Percentiles rank a stretch among this genome's conserved stretches.
These are phyloP conservation scores for Dromius quadrimaculatus DNA, from an alignment of 2,888 invertebrate species.

Conservation along the genomic window DNA sequence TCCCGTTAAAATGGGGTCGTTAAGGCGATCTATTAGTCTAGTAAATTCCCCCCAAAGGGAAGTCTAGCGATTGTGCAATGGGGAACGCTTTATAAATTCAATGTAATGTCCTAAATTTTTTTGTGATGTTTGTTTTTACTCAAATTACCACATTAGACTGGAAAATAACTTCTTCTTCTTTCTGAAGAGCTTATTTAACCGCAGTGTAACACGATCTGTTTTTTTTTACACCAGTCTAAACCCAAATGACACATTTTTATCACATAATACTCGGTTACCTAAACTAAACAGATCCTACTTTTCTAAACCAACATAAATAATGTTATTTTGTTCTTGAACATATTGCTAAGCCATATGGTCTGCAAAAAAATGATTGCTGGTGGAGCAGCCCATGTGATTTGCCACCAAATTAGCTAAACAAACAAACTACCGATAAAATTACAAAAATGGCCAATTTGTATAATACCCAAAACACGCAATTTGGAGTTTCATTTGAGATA, in stretches of 20 bases:
- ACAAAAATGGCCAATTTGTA: constrained; percentile 24
- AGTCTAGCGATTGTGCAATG: no score
- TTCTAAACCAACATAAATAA: not conserved
- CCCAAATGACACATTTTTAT: constrained; percentile 26
- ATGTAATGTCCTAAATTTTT: no score
- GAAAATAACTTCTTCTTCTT: constrained; percentile 3
- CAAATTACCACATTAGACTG: not conserved
- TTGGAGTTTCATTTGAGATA: not conserved
- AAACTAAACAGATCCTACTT: constrained; percentile 7
- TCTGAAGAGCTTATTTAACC: constrained; percentile 9
- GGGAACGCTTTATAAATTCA: no score
- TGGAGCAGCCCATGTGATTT: constrained; percentile 6
- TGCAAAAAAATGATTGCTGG: constrained; percentile 6
- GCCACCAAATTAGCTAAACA: constrained; percentile 25
- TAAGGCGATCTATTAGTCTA: no score
- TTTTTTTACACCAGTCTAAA: constrained; percentile 9
- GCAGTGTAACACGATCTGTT: constrained; percentile 8
- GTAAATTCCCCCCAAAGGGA: no score
- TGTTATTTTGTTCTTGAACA: not conserved
- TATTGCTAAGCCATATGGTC: constrained; percentile 16
- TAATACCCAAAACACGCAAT: constrained; percentile 24
- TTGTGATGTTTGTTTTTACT: constrained; percentile 25
- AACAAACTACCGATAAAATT: constrained; percentile 30
- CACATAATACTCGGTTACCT: constrained; percentile 15
- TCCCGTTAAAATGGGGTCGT: no score